A percentile compares a stretch with the other conserved stretches of the same genome.
Conservation (phyloP, 2,888 invertebrate genomes). For the Apodemia zela region DNA sequence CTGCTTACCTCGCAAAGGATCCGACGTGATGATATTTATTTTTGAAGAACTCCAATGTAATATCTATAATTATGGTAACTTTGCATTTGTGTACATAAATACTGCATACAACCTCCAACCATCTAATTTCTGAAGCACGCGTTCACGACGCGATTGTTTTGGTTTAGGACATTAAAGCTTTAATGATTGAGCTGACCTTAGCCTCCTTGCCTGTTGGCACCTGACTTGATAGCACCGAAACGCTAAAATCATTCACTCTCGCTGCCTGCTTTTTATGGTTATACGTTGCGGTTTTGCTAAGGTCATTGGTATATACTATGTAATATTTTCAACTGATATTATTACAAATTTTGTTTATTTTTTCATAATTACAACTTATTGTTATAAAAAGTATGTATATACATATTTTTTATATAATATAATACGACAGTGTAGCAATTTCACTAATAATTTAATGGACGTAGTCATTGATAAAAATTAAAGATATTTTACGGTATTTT, state of each 20-base stretch:
- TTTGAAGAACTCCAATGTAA: not conserved
- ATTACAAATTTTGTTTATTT: no score
- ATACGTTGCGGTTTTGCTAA: conserved; percentile 27
- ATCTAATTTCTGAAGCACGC: conserved; percentile 59
- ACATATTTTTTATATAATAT: no score
- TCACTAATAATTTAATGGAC: no score
- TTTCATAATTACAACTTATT: no score
- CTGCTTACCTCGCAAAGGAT: no score
- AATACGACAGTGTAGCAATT: no score
- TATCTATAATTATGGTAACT: not conserved
- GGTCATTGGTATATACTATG: conserved; percentile 23
- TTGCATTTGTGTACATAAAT: not conserved
- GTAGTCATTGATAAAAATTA: no score
- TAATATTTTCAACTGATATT: conserved; percentile 13
- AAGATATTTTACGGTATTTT: no score
- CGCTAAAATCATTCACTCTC: conserved; percentile 24
- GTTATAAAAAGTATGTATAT: no score
- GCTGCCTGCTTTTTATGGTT: conserved; percentile 25
- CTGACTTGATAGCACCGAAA: conserved; percentile 27
- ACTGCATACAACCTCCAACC: not conserved
- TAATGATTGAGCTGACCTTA: conserved; percentile 60
- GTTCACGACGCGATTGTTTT: conserved; percentile 53
- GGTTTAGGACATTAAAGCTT: conserved; percentile 44
- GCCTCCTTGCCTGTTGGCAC: conserved; percentile 42
- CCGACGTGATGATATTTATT: no score